A percentile compares a stretch with the other conserved stretches of the same genome.
These are phyloP conservation scores for Zelleria hepariella DNA, from an alignment of 2,888 invertebrate genomes.

Conservation along the genomic window DNA sequence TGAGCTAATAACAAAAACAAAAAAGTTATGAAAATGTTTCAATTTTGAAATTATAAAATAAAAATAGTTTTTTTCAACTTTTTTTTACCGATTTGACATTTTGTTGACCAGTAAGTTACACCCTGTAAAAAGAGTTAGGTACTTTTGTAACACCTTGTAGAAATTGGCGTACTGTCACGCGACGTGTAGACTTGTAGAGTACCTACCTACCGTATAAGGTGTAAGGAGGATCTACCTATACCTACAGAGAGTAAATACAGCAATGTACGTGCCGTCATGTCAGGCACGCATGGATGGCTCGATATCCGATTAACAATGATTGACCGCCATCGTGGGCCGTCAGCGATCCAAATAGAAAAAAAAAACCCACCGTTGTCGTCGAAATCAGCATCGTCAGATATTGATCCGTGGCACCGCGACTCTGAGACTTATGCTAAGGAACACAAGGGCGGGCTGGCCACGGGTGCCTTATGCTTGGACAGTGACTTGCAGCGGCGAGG, in stretches of 20 bases:
- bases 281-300: background rate
- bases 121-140: no score
- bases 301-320: background rate
- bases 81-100: no score
- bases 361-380: background rate
- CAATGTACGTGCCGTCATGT: background rate
- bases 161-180: no score
- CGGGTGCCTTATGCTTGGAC: background rate
- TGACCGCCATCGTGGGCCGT: background rate
- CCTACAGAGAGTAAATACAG: background rate
- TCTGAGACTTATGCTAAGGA: background rate
- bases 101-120: no score
- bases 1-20: no score
- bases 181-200: no score
- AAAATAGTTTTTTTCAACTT: no score
- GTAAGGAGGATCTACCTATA: no score
- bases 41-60: no score
- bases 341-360: background rate
- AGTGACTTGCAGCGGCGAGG: background rate
- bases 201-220: no score
- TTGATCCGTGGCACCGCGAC: background rate
- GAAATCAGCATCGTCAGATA: background rate
- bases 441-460: background rate
- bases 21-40: no score
- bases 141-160: no score